phyloP scores from a whole-genome alignment of 2,113 vertebrate genomes.

The Candoia aspera region DNA sequence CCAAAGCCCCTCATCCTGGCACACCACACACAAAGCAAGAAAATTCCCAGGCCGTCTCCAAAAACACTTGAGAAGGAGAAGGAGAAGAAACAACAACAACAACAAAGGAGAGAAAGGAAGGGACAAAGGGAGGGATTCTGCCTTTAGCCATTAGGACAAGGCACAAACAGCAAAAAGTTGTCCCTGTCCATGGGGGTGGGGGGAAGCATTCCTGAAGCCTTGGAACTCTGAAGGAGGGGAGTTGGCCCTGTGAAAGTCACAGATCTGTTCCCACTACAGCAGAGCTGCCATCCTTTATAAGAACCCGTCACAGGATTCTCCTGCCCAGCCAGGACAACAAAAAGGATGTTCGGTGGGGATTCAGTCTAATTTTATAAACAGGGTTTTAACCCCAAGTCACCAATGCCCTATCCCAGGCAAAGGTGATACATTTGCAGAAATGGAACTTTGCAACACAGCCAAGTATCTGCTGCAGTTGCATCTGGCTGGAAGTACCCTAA shows the following conservation, averaged over 20 bases:
- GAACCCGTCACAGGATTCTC: not conserved
- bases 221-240: slow-evolving; percentile 59
- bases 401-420: not conserved
- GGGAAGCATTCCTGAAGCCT: slow-evolving; percentile 76
- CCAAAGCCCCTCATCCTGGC: slow-evolving; percentile 65
- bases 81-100: not conserved
- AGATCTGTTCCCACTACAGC: not conserved
- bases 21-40: slow-evolving; percentile 80
- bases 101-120: not conserved
- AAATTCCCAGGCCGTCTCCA: slow-evolving; percentile 67
- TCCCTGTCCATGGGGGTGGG: slow-evolving; percentile 67
- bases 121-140: slow-evolving; percentile 60
- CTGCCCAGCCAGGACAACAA: not conserved
- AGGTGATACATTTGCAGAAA: not conserved
- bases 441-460: not conserved
- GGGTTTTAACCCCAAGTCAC: not conserved
- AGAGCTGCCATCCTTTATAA: not conserved
- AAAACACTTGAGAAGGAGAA: slow-evolving; percentile 40
- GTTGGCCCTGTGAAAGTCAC: not conserved
- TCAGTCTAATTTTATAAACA: not conserved
- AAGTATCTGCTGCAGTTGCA: not conserved
- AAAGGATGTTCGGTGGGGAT: not conserved
- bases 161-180: slow-evolving; percentile 73
- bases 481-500: not conserved
- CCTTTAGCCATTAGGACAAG: slow-evolving; percentile 65